A percentile compares a stretch with the other conserved stretches of the same genome.
These are phyloP conservation scores for Pogonomyrmex barbatus DNA, from an alignment of 1,140 invertebrate species.

Conservation along the genomic window DNA sequence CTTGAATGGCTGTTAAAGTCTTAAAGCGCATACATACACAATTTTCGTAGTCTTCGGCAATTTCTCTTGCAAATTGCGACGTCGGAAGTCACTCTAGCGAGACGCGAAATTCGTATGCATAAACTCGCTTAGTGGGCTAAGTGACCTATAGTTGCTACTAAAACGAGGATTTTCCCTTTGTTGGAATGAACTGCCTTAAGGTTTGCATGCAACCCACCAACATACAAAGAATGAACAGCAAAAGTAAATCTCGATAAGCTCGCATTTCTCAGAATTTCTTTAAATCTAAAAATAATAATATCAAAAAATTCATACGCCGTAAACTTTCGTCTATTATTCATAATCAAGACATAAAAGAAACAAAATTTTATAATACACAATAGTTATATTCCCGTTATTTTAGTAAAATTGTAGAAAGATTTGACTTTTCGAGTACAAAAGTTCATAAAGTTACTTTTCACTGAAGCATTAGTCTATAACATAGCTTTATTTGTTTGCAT, in stretches of 20 bases:
- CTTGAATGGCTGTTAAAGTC: background rate
- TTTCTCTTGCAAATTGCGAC: slow-evolving; percentile 51
- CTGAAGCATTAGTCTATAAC: background rate
- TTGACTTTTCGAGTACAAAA: background rate
- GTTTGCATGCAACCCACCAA: background rate
- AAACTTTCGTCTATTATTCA: background rate
- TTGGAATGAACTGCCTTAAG: slow-evolving; percentile 11
- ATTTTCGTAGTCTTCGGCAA: slow-evolving; percentile 44
- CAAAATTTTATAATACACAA: background rate
- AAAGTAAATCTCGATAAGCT: background rate
- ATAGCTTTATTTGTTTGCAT: background rate
- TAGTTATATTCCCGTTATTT: background rate
- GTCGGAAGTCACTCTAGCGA: slow-evolving; percentile 44
- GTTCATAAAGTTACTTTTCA: background rate
- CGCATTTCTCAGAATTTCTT: slow-evolving; percentile 6
- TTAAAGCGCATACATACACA: background rate
- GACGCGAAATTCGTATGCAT: slow-evolving; percentile 53
- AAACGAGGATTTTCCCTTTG: slow-evolving; percentile 44
- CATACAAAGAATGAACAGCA: slow-evolving; percentile 11
- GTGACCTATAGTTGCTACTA: slow-evolving; percentile 31
- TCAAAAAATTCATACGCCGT: background rate
- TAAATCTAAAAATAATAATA: slow-evolving; percentile 25
- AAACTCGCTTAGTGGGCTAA: slow-evolving; percentile 49
- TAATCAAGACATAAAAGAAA: background rate
- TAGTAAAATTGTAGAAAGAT: background rate